Conservation (phyloP, 2,888 invertebrate species). For the Ischnus inquisitorius region DNA sequence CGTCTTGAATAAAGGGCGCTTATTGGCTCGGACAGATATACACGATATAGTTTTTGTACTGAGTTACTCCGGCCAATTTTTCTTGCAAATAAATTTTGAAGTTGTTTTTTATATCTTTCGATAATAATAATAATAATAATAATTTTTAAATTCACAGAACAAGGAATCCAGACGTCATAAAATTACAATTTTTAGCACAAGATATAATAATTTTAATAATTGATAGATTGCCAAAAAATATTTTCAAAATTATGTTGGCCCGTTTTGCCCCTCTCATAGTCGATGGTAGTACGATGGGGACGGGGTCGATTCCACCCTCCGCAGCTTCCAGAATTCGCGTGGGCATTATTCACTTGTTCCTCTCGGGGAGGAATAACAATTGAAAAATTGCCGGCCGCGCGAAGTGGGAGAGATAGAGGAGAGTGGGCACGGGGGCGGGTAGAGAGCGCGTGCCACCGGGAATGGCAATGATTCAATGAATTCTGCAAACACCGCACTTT, state of each 20-base stretch:
- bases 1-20: not conserved
- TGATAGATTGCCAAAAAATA: no score
- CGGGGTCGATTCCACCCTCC: constrained; percentile 52
- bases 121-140: no score
- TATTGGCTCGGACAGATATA: not conserved
- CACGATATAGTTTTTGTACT: no score
- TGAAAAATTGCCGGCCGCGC: constrained; percentile 69
- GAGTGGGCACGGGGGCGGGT: constrained; percentile 32
- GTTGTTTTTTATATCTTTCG: no score
- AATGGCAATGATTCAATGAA: constrained; percentile 75
- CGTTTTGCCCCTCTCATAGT: not conserved
- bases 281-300: constrained; percentile 41
- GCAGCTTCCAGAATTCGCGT: constrained; percentile 48
- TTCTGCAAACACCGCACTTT: constrained; percentile 75
- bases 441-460: constrained; percentile 69
- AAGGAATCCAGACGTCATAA: not conserved
- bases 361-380: constrained; percentile 70
- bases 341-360: constrained; percentile 73
- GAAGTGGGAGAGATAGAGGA: constrained; percentile 27
- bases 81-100: no score
- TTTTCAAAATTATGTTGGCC: not conserved
- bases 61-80: no score
- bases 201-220: not conserved
- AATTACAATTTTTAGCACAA: not conserved
- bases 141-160: no score